Conservation (phyloP, 2,888 invertebrate genomes). For the Subacronicta megacephala region DNA sequence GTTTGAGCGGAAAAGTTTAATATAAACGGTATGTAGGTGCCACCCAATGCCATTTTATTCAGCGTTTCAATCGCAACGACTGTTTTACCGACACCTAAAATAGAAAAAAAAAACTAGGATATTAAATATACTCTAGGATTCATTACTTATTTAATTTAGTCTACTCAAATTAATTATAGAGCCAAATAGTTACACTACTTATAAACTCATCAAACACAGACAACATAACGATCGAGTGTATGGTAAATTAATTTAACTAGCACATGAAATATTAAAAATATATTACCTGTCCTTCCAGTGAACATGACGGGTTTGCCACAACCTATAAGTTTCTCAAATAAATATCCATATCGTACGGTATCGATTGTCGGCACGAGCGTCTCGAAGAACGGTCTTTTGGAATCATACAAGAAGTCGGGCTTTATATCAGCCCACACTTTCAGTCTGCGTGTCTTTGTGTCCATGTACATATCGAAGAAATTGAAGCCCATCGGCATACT, state of each 20-base stretch:
- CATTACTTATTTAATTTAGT: no score
- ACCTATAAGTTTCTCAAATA: conserved; percentile 93
- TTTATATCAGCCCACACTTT: conserved; percentile 95
- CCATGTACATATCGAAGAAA: conserved; percentile 94
- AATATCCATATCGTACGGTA: conserved; percentile 95
- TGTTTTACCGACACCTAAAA: conserved; percentile 96
- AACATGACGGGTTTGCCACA: conserved; percentile 94
- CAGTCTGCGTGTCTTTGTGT: conserved; percentile 91
- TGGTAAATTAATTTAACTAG: not conserved
- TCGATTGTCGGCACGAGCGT: conserved; percentile 97
- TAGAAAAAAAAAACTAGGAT: not conserved
- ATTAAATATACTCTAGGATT: not conserved
- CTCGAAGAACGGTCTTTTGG: conserved; percentile 94
- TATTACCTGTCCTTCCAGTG: conserved; percentile 95
- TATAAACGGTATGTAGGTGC: conserved; percentile 92
- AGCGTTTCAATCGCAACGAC: conserved; percentile 94
- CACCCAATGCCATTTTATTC: conserved; percentile 90
- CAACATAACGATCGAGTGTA: not conserved
- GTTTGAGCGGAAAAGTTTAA: conserved; percentile 98
- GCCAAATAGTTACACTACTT: not conserved
- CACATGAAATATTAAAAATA: not conserved
- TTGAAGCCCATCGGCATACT: conserved; percentile 92
- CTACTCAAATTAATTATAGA: not conserved
- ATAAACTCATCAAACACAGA: not conserved
- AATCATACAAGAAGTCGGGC: conserved; percentile 92